phyloP scores from a whole-genome alignment of 2,888 invertebrate species.

The Himalopsyche kuldschensis region DNA sequence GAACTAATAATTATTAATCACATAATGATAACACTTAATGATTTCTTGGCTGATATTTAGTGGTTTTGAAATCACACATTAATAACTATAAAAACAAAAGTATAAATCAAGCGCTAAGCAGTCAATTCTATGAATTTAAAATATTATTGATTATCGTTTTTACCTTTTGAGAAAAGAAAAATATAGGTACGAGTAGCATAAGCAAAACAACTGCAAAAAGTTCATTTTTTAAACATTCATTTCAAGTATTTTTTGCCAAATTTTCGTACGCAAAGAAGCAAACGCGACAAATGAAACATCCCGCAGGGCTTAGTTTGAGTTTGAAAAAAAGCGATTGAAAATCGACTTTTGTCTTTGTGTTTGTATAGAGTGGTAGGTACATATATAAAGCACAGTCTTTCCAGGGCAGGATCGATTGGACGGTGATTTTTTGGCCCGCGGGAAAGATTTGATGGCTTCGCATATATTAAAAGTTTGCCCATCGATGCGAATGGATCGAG shows the following conservation, averaged over 20 bases:
- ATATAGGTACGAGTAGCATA: no score
- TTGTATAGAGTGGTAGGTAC: neutral
- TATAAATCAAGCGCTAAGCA: no score
- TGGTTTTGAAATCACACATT: no score
- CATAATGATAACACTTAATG: no score
- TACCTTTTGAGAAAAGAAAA: no score
- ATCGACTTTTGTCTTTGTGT: neutral
- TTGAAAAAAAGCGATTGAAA: neutral
- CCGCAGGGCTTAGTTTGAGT: neutral
- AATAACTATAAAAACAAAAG: no score
- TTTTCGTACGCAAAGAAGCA: neutral
- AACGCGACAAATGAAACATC: neutral
- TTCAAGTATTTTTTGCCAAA: neutral
- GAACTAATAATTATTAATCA: no score
- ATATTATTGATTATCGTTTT: no score
- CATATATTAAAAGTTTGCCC: constrained; percentile 39
- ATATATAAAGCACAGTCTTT: neutral
- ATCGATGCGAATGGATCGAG: constrained; percentile 25
- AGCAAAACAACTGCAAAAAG: neutral
- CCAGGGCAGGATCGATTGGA: constrained; percentile 7
- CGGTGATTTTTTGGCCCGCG: constrained; percentile 27
- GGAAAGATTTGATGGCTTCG: constrained; percentile 28
- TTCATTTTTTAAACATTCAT: neutral
- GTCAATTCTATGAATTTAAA: no score
- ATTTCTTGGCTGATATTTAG: no score